Percentiles rank a stretch among this genome's conserved stretches.
These are phyloP conservation scores for Pipistrellus pipistrellus DNA, from an alignment of 2,797 vertebrate genomes.

Conservation along the genomic window DNA sequence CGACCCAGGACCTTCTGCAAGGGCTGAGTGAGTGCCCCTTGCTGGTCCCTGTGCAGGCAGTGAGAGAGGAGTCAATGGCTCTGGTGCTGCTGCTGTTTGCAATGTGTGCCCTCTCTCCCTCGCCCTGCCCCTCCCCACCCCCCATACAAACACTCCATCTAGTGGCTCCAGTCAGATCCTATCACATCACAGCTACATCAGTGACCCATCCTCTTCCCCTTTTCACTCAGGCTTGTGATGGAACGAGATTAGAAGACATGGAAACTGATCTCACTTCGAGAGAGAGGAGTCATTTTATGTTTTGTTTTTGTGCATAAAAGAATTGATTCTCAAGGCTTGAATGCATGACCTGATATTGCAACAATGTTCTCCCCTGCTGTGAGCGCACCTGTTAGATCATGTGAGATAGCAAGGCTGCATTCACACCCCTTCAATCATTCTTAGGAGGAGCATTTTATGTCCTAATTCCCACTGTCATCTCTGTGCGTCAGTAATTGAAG, in stretches of 20 bases:
- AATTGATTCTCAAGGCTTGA: slow-evolving; percentile 46
- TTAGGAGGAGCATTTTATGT: slow-evolving; percentile 62
- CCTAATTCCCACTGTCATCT: slow-evolving; percentile 54
- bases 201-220: background rate
- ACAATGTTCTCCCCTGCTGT: background rate
- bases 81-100: background rate
- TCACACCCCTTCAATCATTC: slow-evolving; percentile 33
- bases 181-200: background rate
- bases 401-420: background rate
- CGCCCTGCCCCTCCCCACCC: too few relatives aligned
- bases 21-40: background rate
- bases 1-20: background rate
- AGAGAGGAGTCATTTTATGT: slow-evolving; percentile 5
- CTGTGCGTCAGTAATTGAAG: slow-evolving; percentile 64
- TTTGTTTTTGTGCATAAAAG: slow-evolving; percentile 50
- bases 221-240: background rate
- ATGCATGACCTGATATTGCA: slow-evolving; percentile 29
- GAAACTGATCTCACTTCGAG: background rate
- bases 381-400: slow-evolving; percentile 25
- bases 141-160: background rate
- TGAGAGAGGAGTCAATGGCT: background rate
- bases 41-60: background rate
- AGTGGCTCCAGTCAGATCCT: background rate
- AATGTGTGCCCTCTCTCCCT: fast-evolving
- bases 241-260: background rate